phyloP scores from a whole-genome alignment of 1,140 invertebrate species.

The Saxidomus purpurata region DNA sequence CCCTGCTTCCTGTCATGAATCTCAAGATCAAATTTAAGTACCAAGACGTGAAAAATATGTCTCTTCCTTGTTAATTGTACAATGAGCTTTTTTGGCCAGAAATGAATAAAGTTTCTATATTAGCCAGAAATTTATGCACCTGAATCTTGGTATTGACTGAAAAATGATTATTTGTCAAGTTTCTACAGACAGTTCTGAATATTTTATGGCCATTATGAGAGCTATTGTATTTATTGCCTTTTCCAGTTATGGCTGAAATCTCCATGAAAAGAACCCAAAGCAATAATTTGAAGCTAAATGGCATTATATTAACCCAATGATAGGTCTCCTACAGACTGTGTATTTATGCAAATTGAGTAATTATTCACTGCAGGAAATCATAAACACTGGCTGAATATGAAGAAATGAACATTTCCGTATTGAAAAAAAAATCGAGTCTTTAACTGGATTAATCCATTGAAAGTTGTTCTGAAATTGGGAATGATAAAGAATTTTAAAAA shows the following conservation, averaged over 20 bases:
- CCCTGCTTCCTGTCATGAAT: too few relatives aligned
- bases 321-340: conserved; percentile 16
- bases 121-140: not conserved
- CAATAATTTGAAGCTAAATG: conserved; percentile 40
- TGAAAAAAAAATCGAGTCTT: too few relatives aligned
- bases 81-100: not conserved
- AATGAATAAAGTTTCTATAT: not conserved
- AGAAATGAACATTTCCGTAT: not conserved
- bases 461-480: too few relatives aligned
- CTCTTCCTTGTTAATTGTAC: not conserved
- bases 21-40: too few relatives aligned
- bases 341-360: conserved; percentile 49
- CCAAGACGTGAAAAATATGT: not conserved
- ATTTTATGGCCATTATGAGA: conserved; percentile 37
- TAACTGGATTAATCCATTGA: too few relatives aligned
- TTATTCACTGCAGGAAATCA: not conserved
- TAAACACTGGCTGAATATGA: conserved; percentile 18
- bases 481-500: too few relatives aligned
- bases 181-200: conserved; percentile 21
- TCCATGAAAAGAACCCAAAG: conserved; percentile 34
- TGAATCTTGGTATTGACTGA: conserved; percentile 6
- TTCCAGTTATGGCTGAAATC: conserved; percentile 14
- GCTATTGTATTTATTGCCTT: not conserved
- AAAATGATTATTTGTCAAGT: conserved; percentile 20
- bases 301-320: conserved; percentile 46